Percentiles rank a stretch among this genome's conserved stretches.
phyloP scores from a whole-genome alignment of 2,888 invertebrate genomes.

The Polylopha cassiicola region DNA sequence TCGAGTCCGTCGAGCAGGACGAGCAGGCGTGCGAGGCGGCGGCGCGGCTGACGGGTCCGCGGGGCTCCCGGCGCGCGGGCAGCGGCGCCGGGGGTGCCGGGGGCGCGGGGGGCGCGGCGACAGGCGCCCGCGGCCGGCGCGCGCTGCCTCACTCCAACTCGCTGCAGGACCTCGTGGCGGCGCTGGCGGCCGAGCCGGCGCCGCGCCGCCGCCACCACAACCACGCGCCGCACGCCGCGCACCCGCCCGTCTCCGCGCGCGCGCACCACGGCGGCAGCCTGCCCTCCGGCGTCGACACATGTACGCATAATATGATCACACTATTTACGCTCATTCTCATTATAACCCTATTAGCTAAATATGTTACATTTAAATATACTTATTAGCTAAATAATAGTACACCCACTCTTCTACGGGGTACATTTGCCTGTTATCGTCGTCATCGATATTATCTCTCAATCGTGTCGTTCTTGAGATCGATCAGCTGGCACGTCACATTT shows the following conservation, averaged over 20 bases:
- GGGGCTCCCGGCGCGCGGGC: conserved; percentile 44
- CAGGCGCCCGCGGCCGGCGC: conserved; percentile 51
- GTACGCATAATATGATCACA: conserved; percentile 34
- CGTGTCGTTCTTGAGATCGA: too few relatives aligned
- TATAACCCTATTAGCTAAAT: neutral
- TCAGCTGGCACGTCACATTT: too few relatives aligned
- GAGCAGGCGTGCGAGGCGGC: conserved; percentile 79
- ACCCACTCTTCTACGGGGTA: too few relatives aligned
- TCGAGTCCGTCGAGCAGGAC: conserved; percentile 87
- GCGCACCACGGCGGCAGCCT: conserved; percentile 69
- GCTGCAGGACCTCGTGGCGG: conserved; percentile 78
- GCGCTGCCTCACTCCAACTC: conserved; percentile 76
- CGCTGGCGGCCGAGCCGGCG: conserved; percentile 60
- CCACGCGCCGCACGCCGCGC: conserved; percentile 41
- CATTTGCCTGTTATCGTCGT: too few relatives aligned
- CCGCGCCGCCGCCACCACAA: conserved; percentile 46
- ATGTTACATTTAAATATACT: too few relatives aligned
- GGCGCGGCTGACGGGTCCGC: conserved; percentile 54
- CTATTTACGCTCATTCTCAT: neutral
- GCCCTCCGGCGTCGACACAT: conserved; percentile 69
- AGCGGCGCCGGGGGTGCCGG: conserved; percentile 42
- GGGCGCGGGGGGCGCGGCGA: conserved; percentile 55
- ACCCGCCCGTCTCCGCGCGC: conserved; percentile 56
- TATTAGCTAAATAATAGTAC: too few relatives aligned
- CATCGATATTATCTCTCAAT: too few relatives aligned